phyloP scores from a whole-genome alignment of 2,888 invertebrate genomes.

The Thereva nobilitata region DNA sequence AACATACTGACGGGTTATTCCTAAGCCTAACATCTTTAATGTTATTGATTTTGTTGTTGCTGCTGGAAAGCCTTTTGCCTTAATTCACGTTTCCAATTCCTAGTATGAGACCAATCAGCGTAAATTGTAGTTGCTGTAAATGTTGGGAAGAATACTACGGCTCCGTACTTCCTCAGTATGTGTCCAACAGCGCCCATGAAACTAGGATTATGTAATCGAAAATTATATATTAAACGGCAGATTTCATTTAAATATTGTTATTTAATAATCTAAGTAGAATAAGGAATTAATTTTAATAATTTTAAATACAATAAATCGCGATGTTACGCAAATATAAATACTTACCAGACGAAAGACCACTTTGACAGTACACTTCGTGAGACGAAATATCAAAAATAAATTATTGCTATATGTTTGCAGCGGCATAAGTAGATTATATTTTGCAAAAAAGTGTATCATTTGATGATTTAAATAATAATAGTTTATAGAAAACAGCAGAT shows the following conservation, averaged over 20 bases:
- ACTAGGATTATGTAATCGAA: conserved; percentile 33
- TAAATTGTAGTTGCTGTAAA: conserved; percentile 65
- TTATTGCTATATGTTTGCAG: too few species aligned
- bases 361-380: too few species aligned
- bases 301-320: too few species aligned
- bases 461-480: too few species aligned
- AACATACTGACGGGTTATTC: conserved; percentile 62
- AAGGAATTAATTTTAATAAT: not conserved
- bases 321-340: too few species aligned
- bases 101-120: conserved; percentile 74
- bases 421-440: too few species aligned
- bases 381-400: too few species aligned
- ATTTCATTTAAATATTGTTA: not conserved
- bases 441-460: too few species aligned
- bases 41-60: not conserved
- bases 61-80: not conserved
- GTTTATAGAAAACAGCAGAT: too few species aligned
- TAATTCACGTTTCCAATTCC: conserved; percentile 65
- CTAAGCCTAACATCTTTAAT: conserved; percentile 58
- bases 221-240: not conserved
- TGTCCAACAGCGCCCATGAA: conserved; percentile 49
- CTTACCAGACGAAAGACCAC: too few species aligned
- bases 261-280: conserved; percentile 5
- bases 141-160: conserved; percentile 71
- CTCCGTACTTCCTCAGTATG: conserved; percentile 66